Evolutionary conservation across 2,797 vertebrate species (phyloP).

Genomic region (Sebastiscus albofasciatus): DNA sequence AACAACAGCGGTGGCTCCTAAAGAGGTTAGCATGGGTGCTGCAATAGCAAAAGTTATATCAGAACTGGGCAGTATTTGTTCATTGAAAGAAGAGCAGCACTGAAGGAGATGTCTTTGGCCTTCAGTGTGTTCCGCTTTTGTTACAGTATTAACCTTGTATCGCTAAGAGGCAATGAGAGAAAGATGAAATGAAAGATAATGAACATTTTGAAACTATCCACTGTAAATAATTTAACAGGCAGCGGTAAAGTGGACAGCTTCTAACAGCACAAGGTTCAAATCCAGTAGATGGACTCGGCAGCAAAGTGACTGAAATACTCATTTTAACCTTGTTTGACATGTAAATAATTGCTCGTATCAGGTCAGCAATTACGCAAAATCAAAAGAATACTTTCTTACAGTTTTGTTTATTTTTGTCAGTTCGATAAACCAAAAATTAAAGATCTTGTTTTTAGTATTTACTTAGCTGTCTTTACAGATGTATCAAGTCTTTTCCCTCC

Average conservation of each 20-base stretch:
- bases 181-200: neutral
- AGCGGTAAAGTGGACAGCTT: neutral
- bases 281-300: neutral
- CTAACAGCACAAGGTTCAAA: neutral
- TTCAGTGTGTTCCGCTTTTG: too few relatives aligned
- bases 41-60: too few relatives aligned
- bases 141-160: neutral
- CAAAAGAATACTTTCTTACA: neutral
- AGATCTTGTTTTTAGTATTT: neutral
- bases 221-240: conserved; percentile 7
- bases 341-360: neutral
- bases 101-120: too few relatives aligned
- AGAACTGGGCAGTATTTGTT: too few relatives aligned
- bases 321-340: neutral
- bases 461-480: neutral
- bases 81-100: too few relatives aligned
- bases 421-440: neutral
- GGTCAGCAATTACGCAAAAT: neutral
- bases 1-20: too few relatives aligned
- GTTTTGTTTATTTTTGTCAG: neutral
- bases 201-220: neutral
- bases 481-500: neutral
- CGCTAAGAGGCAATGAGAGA: neutral
- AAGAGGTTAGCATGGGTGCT: too few relatives aligned
- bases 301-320: conserved; percentile 11